Evolutionary conservation across 2,797 vertebrate genomes (phyloP), one percentile per base, ranked within the genome.

Genomic region (Paratrypauchen microcephalus): DNA sequence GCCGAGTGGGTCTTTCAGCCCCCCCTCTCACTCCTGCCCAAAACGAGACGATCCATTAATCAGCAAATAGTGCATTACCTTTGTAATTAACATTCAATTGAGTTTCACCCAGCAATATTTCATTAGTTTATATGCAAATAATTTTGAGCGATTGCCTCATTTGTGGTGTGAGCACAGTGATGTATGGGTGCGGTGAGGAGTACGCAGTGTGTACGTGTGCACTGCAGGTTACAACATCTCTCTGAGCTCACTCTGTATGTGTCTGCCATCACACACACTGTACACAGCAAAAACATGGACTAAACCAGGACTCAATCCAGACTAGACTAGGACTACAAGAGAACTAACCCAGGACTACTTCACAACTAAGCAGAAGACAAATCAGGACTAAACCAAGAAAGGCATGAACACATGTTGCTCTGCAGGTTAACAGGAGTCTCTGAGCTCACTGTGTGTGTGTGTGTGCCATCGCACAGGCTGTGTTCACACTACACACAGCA

Each of bases 81-180:
- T 95, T 93, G 92, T 96, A 97, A 96, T 96, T 96, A 96, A 96
- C 94, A 94, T 95, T 95, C 92, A 93, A 96, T 93, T 93, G 95
- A 95, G 96, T 96, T 95, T 96, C 91, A 95, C 93, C 94, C 94
- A 94, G 94, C 94, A 95, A 96, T 96, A 95, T 91, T 95, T 94
- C 93, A 96, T 96, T 96, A 95, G 94, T 95, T 96, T 95, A 95
- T 95, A 95, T 96, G 95, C 95, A 97, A 97, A 98, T 97, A 95
- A 96, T 96, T 96, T 94, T 94, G 95, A 95, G 93, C 91, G 95
- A 98, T 97, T 96, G 94, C 95, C 95, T 96, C 95, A 96, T 97
- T 98, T 98, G 95, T 94, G 92, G 94, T 83, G 80, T 88, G 90
- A 94, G 93, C 89, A 84, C 86, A 87, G 88, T 97, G 96, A 97